Conservation (phyloP, 2,888 invertebrate genomes). For the Camponotus fellah region DNA sequence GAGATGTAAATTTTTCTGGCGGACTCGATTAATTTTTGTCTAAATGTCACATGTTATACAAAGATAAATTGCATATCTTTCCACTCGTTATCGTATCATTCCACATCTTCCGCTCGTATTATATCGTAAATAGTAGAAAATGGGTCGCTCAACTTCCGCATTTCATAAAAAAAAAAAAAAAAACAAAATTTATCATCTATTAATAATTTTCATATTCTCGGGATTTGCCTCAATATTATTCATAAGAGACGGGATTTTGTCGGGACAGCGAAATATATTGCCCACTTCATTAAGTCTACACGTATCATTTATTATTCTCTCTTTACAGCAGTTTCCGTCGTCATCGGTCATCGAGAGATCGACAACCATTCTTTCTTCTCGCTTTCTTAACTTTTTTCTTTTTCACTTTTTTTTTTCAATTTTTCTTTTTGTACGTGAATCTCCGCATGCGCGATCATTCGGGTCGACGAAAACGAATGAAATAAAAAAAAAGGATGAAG, state of each 20-base stretch:
- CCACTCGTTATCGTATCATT: too few relatives aligned
- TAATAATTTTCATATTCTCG: neutral
- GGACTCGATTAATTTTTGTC: slow-evolving; percentile 3
- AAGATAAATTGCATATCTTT: neutral
- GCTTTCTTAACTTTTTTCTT: slow-evolving; percentile 4
- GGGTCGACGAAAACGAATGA: slow-evolving; percentile 68
- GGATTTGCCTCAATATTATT: neutral
- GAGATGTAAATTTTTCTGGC: neutral
- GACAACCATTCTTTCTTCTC: slow-evolving; percentile 34
- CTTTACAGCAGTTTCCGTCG: slow-evolving; percentile 72
- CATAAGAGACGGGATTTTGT: neutral
- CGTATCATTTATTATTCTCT: slow-evolving; percentile 76
- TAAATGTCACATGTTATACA: slow-evolving; percentile 4
- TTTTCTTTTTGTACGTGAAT: slow-evolving; percentile 64
- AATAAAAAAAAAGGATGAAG: slow-evolving; percentile 57
- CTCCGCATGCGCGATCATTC: slow-evolving; percentile 61
- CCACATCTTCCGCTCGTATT: neutral
- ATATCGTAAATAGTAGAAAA: neutral
- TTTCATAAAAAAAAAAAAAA: neutral
- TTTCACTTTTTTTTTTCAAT: neutral
- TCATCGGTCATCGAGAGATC: slow-evolving; percentile 55
- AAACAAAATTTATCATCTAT: neutral
- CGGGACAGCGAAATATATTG: slow-evolving; percentile 3
- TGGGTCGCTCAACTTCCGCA: neutral
- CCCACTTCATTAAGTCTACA: slow-evolving; percentile 62